phyloP scores from a whole-genome alignment of 2,113 vertebrate species.

The Melanerpes aurifrons region DNA sequence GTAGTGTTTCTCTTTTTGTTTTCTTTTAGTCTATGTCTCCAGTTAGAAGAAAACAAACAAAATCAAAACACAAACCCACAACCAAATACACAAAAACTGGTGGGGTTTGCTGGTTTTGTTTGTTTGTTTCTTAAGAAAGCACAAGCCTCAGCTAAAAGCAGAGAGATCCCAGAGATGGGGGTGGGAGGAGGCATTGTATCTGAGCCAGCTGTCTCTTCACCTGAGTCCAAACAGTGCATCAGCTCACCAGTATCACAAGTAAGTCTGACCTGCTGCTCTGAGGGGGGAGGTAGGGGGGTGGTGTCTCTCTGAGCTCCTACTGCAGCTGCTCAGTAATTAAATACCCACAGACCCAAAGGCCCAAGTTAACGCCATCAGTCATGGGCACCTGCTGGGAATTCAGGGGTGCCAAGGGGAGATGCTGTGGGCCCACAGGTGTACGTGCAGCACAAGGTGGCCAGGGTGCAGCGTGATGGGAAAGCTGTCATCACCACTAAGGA shows the following conservation, averaged over 20 bases:
- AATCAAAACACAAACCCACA: not conserved
- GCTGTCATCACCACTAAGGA: not conserved
- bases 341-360: not conserved
- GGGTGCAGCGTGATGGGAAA: not conserved
- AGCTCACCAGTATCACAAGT: not conserved
- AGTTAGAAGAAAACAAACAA: not conserved
- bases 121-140: no score
- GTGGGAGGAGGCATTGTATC: accelerated
- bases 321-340: conserved; percentile 21
- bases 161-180: not conserved
- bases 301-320: not conserved
- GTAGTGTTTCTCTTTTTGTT: not conserved
- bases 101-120: no score
- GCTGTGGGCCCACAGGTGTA: not conserved
- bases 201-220: not conserved
- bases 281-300: not conserved
- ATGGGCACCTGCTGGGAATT: not conserved
- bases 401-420: not conserved
- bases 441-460: accelerated
- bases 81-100: not conserved
- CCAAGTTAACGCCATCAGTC: not conserved
- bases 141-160: no score
- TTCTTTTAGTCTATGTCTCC: not conserved
- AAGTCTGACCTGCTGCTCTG: accelerated
- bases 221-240: not conserved